Conservation (phyloP, 2,113 vertebrate genomes). For the Symphodus melops region DNA sequence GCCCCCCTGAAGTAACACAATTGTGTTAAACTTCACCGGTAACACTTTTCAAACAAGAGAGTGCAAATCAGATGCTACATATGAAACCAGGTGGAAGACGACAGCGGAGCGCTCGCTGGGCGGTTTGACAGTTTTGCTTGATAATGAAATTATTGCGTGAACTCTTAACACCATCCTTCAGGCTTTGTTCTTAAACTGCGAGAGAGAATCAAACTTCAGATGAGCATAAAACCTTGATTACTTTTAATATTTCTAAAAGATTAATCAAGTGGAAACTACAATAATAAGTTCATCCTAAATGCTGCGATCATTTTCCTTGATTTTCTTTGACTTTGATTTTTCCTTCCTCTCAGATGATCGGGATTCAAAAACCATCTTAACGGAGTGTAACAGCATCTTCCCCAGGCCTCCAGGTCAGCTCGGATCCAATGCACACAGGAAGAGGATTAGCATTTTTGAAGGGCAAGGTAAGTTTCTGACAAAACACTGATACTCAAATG, state of each 20-base stretch:
- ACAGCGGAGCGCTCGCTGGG: conserved; percentile 67
- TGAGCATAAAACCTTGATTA: conserved; percentile 6
- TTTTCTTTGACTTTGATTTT: background rate
- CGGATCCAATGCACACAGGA: conserved; percentile 89
- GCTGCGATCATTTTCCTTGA: conserved; percentile 42
- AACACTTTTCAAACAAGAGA: conserved; percentile 69
- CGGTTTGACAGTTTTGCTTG: conserved; percentile 75
- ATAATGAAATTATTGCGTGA: conserved; percentile 71
- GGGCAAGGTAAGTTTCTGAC: conserved; percentile 84
- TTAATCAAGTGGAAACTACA: background rate
- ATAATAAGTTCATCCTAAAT: background rate
- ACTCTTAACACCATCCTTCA: conserved; percentile 22
- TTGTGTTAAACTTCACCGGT: conserved; percentile 79
- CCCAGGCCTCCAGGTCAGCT: conserved; percentile 91
- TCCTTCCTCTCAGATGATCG: conserved; percentile 80
- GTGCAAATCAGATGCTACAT: conserved; percentile 68
- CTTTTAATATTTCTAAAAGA: background rate
- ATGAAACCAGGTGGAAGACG: conserved; percentile 70
- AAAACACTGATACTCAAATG: background rate
- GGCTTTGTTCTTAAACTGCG: background rate
- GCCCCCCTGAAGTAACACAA: conserved; percentile 59
- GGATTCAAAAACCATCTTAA: background rate
- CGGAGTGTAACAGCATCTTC: conserved; percentile 89
- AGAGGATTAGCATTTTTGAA: conserved; percentile 89
- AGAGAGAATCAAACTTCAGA: background rate